Base-by-base conservation (phyloP, 2,797 vertebrate species). In the Sebastes wilsoni region DNA sequence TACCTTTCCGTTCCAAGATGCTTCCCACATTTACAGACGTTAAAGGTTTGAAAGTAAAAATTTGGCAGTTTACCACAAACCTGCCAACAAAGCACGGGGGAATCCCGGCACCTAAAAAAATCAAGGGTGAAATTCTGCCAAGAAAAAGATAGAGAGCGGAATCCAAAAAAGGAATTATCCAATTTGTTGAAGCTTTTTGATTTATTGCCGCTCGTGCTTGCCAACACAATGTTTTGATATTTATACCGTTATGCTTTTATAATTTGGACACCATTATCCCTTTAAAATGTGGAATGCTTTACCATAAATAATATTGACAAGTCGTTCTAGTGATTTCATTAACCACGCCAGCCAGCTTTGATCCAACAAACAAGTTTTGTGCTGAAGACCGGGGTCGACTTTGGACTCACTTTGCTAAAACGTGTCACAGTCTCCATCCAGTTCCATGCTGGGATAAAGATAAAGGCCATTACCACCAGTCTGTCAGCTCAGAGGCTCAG, bases 181-280 rank as follows among this genome's bases (percentile, higher is more conserved):
- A 88, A 77, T 90, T 88, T 89, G 86, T 78, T 61, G 61, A 88
- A 79, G 85, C 42, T 55, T 86, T 88, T 77, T 90, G 77, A 89
- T 90, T 84, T 68, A 90, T 85, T 79, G 59, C 72, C 75, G 46
- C 72, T 66, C 25, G 20, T 66, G 66, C 23, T 66, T 86, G 83
- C 81, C 87, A 92, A 46, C 58, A 25, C 46, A 67, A 4, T 70
- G 75, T 83, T 89, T 86, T 81, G 61, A 84, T 71, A 82, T 80
- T 66, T 66, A 23, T 36, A 65, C 16, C 11, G 23, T 72, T 52
- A 70, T 75, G 36, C 58, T 38, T 77, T 59, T 46, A 56, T 28
- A 65, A 80, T 72, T 72, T 30, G 68, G 10, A 85, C 49, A 55
- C 38, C 28, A 22, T 68, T 62, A n/a, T 70, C 13, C 13, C 55